Conservation (phyloP, 2,888 invertebrate genomes). For the Criorhina ranunculi region DNA sequence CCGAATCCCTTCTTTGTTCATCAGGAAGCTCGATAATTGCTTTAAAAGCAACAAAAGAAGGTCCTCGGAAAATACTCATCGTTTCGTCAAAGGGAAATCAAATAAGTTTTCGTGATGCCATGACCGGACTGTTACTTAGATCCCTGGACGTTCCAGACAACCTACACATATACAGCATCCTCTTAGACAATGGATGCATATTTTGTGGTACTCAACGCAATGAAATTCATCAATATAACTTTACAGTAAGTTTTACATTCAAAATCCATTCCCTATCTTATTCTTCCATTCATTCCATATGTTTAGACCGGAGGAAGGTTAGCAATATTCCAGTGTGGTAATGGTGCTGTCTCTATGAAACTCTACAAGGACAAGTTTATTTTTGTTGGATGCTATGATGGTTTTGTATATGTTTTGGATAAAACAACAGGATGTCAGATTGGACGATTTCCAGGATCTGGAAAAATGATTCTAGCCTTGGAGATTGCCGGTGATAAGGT, state of each 20-base stretch:
- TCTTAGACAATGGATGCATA: conserved; percentile 89
- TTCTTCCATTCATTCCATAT: background rate
- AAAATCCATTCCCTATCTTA: background rate
- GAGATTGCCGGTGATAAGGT: conserved; percentile 89
- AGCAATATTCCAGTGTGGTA: conserved; percentile 87
- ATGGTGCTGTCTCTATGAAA: conserved; percentile 90
- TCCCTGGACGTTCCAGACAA: conserved; percentile 86
- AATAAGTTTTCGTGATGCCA: conserved; percentile 90
- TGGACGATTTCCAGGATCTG: conserved; percentile 89
- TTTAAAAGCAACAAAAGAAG: conserved; percentile 90
- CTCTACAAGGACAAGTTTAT: conserved; percentile 87
- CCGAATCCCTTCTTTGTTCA: conserved; percentile 86
- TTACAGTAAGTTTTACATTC: conserved; percentile 88
- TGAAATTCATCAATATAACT: conserved; percentile 90
- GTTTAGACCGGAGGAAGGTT: conserved; percentile 88
- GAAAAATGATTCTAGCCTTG: conserved; percentile 90
- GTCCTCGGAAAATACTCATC: conserved; percentile 87
- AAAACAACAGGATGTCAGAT: conserved; percentile 85
- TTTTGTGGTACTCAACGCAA: conserved; percentile 91
- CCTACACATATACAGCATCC: conserved; percentile 89
- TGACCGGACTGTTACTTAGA: conserved; percentile 88
- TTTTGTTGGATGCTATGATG: conserved; percentile 91
- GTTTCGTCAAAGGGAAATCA: conserved; percentile 89
- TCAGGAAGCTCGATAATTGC: conserved; percentile 89
- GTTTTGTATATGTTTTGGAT: conserved; percentile 90